Base-by-base conservation (phyloP, 2,113 vertebrate species). In the Carassius gibelio region DNA sequence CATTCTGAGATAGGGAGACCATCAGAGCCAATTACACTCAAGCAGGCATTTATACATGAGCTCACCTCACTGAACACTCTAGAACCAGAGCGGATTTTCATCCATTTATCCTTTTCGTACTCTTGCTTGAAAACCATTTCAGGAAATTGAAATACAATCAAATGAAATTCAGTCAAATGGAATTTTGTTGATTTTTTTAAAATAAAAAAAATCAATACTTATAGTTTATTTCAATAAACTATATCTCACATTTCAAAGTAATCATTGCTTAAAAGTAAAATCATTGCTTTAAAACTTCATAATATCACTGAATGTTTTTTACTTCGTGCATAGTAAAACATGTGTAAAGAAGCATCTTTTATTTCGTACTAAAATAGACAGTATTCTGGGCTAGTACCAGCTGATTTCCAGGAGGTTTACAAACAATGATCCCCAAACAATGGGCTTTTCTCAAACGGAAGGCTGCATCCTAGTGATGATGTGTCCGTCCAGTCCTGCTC, bases 21-120 rank as follows among this genome's bases (percentile, higher is more conserved):
- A 92, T 95, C 92, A 92, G 89, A 76, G 85, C 90, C 91, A 92
- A 94, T 95, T 94, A 95, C 88, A 61, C 88, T 94, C 94, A 93
- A 90, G 90, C 92, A 66, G 45, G 45, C 23, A 26, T 30, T 78
- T 42, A 21, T 57, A 52, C 88, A 93, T 92, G 90, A 88, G 89
- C 90, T 88, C 90, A 88, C 90, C 88, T 88, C 85, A 88, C 69
- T 81, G 42, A 62, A 50, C 81, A 83, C 81, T 74, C 26, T 36
- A 61, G 76, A 79, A 77, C 42, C 88, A 64, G 87, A 89, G 91
- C 42, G 2, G 87, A 42, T 59, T n/a, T 45, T 23, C 11, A 17
- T 45, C 19, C 5, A 15, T 62, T 75, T 30, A 14, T 52, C 23
- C 23, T 30, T 30, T 75, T 23, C 62, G 10, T 15, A 45, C 19